Conservation (phyloP, 2,113 vertebrate species). For the Emydocephalus ijimae region DNA sequence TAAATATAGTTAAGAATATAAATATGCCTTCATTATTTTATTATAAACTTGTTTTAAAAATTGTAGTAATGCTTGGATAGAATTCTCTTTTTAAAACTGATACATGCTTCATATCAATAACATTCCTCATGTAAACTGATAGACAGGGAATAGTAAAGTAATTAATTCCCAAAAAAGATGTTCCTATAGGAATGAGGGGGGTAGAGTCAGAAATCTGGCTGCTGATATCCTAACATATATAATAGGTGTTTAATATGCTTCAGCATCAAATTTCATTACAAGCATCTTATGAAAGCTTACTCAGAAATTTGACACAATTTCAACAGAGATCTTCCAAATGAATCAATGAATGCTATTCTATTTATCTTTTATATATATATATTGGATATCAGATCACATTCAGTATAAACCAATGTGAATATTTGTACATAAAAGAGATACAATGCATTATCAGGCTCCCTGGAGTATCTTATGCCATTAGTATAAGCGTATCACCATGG, state of each 20-base stretch:
- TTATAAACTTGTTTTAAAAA: constrained; percentile 52
- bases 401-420: not conserved
- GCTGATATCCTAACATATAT: not conserved
- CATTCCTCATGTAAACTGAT: not conserved
- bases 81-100: not conserved
- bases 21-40: constrained; percentile 54
- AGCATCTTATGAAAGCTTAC: not conserved
- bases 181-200: accelerated
- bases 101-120: not conserved
- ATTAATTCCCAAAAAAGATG: not conserved
- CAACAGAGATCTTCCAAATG: not conserved
- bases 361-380: too few species aligned
- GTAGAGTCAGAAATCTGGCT: not conserved
- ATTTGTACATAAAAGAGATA: not conserved
- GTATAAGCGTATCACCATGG: not conserved
- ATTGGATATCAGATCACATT: not conserved
- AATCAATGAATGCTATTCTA: too few species aligned
- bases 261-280: not conserved
- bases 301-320: not conserved
- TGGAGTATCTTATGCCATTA: not conserved
- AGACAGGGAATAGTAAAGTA: not conserved
- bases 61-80: not conserved
- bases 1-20: constrained; percentile 5
- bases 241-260: not conserved
- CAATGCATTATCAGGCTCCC: not conserved